Percentiles rank a stretch among this genome's conserved stretches.
Evolutionary conservation across 2,797 vertebrate species (phyloP).

Genomic region (Lepilemur septentrionalis): DNA sequence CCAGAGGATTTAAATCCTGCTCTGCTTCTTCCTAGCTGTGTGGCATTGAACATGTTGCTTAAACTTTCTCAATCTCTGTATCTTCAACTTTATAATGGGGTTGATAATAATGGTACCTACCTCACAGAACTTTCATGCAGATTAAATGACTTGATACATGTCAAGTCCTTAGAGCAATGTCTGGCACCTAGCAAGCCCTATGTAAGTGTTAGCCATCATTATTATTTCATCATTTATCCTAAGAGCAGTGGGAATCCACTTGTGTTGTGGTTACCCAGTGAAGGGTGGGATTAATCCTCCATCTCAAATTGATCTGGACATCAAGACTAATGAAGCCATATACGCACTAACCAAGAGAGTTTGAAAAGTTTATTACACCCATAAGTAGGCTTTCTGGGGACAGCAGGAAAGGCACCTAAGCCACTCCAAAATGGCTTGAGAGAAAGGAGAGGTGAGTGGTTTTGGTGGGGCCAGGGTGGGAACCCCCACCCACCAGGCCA

Average conservation of each 20-base stretch:
- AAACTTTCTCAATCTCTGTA: not conserved
- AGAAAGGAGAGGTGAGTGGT: not conserved
- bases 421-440: not conserved
- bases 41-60: not conserved
- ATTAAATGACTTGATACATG: not conserved
- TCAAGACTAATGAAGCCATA: not conserved
- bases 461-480: not conserved
- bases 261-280: not conserved
- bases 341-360: not conserved
- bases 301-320: not conserved
- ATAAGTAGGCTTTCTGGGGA: not conserved
- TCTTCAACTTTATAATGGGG: not conserved
- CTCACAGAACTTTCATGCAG: not conserved
- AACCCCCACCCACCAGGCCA: not conserved
- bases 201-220: not conserved
- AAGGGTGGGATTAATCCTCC: not conserved
- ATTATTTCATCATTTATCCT: slow-evolving; percentile 13
- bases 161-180: not conserved
- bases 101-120: not conserved
- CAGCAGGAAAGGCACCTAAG: not conserved
- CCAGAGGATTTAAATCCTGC: not conserved
- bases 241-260: not conserved
- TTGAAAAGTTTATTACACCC: not conserved
- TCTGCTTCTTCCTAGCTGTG: not conserved
- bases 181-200: not conserved